A percentile compares a stretch with the other conserved stretches of the same genome.
Conservation (phyloP, 2,888 invertebrate species). For the Nomada ruficornis region DNA sequence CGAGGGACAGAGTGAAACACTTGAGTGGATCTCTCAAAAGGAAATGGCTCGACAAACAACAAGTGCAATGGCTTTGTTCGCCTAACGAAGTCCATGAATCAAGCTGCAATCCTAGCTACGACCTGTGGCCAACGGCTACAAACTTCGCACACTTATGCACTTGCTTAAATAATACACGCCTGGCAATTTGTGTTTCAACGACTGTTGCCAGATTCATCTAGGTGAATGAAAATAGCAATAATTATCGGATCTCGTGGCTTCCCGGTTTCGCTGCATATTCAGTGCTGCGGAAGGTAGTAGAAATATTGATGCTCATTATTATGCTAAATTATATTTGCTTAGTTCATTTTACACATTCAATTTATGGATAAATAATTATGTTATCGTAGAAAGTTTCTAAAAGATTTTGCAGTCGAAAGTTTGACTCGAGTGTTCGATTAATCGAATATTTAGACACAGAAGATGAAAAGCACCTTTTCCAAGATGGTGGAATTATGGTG, state of each 20-base stretch:
- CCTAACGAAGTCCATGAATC: conserved; percentile 58
- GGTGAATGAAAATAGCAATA: not conserved
- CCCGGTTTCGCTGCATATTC: too few species aligned
- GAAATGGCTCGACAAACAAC: conserved; percentile 63
- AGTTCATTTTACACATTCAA: too few species aligned
- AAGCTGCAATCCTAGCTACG: conserved; percentile 46
- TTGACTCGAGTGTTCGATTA: not conserved
- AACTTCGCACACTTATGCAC: conserved; percentile 2
- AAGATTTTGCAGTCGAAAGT: not conserved
- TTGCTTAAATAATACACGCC: conserved; percentile 5
- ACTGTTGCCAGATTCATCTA: not conserved
- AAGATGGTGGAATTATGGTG: not conserved
- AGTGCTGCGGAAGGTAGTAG: too few species aligned
- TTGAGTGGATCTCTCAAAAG: conserved; percentile 57
- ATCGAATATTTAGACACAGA: not conserved
- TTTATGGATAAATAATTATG: not conserved
- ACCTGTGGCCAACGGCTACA: conserved; percentile 2
- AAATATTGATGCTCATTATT: too few species aligned
- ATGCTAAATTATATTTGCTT: too few species aligned
- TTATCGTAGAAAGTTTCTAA: not conserved
- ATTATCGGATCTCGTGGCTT: not conserved
- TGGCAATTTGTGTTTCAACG: not conserved
- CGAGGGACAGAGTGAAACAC: conserved; percentile 45
- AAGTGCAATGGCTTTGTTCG: conserved; percentile 59
- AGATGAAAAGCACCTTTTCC: not conserved